A percentile compares a stretch with the other conserved stretches of the same genome.
Conservation (phyloP, 2,113 vertebrate genomes). For the Cochlearius cochlearius region DNA sequence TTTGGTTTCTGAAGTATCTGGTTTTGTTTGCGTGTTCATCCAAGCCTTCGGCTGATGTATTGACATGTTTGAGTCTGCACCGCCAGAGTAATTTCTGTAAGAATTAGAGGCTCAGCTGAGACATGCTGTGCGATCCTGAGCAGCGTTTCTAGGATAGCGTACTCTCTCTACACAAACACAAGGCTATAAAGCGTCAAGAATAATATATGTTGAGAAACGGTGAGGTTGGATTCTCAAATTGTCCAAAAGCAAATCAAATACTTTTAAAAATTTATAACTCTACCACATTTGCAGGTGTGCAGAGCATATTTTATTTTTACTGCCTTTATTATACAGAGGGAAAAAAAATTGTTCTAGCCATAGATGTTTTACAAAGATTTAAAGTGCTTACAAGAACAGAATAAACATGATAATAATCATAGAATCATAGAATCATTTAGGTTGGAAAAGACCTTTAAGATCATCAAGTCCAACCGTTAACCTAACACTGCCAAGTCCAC, state of each 20-base stretch:
- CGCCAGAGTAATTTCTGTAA: not conserved
- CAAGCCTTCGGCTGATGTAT: not conserved
- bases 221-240: not conserved
- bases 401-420: not conserved
- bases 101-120: not conserved
- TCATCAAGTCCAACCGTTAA: no score
- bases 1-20: not conserved
- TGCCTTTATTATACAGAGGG: not conserved
- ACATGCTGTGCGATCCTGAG: not conserved
- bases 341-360: accelerated
- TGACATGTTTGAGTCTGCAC: not conserved
- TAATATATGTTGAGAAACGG: not conserved
- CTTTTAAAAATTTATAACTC: not conserved
- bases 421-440: no score
- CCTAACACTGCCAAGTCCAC: no score
- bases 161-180: not conserved
- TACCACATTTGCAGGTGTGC: not conserved
- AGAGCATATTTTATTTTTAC: not conserved
- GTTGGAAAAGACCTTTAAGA: no score
- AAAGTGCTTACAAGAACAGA: not conserved
- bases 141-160: not conserved
- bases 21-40: not conserved
- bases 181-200: not conserved
- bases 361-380: not conserved
- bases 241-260: not conserved